Evolutionary conservation across 2,888 invertebrate genomes (phyloP), one percentile per base, ranked within the genome.

Genomic region (Prenolepis imparis): DNA sequence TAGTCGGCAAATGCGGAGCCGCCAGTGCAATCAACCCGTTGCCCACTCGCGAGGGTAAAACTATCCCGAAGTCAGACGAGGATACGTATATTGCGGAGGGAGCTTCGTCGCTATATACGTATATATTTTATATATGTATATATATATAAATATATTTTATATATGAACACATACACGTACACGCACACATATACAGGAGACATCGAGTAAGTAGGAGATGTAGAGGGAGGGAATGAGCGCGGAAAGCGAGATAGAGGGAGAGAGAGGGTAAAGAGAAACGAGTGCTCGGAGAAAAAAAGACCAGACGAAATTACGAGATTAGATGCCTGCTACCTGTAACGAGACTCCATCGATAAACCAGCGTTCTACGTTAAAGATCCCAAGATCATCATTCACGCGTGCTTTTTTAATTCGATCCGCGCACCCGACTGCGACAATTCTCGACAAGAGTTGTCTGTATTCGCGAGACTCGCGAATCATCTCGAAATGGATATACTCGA

Each of bases 21-120:
- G 92, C 90, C 92, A 93, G 94, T 94, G 94, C 94, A 94, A 94
- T 94, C 94, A 94, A 94, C 94, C 93, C 94, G 93, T 91, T 92
- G 90, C 91, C 90, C 92, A 91, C 90, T 92, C 89, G 90, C 90
- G 91, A 92, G 92, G 92, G 93, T 93, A 92, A 92, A 93, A 92
- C 94, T 92, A 94, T 93, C 93, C 93, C 92, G 90, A 92, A 91
- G 91, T 93, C 90, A 90, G 92, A 92, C 91, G 88, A 92, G 91
- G 91, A 93, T 88, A 92, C 86, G 88, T 88, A 91, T 90, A 92
- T 91, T 88, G 87, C 88, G 72, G 88, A 90, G 90, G 88, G 90
- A 90, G 89, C 81, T 80, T 81, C 81, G 73, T 74, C 59, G 72
- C 81, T 74, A 77, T 39, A 41, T 3, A 73, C 1, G 5, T 41